Percentiles rank a stretch among this genome's conserved stretches.
Evolutionary conservation across 2,888 invertebrate genomes (phyloP).

Genomic region (Ormyrus rosae): DNA sequence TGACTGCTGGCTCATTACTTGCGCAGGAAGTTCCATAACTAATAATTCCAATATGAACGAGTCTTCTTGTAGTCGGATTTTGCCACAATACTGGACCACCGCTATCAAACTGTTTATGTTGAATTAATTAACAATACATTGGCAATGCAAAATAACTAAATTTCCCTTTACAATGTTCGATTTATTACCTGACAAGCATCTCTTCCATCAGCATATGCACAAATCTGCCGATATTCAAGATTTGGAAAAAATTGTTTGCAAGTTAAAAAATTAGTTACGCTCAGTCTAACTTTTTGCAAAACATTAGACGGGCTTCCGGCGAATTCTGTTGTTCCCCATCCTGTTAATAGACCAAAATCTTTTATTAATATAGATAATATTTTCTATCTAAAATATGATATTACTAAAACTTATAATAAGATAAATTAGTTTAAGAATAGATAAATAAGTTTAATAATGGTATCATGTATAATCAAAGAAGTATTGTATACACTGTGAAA

Average conservation of each 20-base stretch:
- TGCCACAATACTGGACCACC: constrained; percentile 80
- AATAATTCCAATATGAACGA: constrained; percentile 77
- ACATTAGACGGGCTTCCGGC: constrained; percentile 77
- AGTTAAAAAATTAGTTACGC: constrained; percentile 75
- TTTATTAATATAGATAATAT: no score
- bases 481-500: no score
- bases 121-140: background rate
- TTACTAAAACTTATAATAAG: no score
- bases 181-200: constrained; percentile 81
- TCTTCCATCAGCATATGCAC: constrained; percentile 77
- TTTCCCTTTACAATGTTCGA: no score
- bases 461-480: no score
- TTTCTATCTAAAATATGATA: no score
- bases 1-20: constrained; percentile 76
- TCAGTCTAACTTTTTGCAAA: constrained; percentile 78
- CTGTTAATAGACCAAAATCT: no score
- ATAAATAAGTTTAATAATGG: no score
- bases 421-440: no score
- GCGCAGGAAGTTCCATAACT: constrained; percentile 80
- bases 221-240: constrained; percentile 71
- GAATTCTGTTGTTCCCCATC: constrained; percentile 79
- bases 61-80: constrained; percentile 71
- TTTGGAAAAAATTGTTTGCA: constrained; percentile 72
- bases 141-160: background rate
- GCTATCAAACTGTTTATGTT: constrained; percentile 68